Conservation (phyloP, 2,113 vertebrate genomes). For the Oriolus oriolus region DNA sequence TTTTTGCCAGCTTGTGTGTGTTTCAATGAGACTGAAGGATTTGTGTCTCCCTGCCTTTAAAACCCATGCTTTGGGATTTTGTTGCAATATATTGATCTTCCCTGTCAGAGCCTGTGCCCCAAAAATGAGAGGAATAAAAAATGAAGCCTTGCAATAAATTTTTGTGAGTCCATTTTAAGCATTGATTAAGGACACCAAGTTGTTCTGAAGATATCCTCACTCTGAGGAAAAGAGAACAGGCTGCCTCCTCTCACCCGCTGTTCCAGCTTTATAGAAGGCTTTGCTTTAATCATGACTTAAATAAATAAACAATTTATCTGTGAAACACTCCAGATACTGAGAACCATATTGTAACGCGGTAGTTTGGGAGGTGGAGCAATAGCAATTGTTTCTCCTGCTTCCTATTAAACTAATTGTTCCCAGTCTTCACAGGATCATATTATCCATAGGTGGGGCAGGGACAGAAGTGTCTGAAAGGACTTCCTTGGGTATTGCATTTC, state of each 20-base stretch:
- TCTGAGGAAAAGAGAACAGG: background rate
- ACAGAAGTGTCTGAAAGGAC: background rate
- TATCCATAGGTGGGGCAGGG: background rate
- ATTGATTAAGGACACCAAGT: background rate
- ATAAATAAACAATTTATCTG: conserved; percentile 4
- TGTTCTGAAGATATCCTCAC: background rate
- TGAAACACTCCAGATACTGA: conserved; percentile 29
- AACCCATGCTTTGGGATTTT: background rate
- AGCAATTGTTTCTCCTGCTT: conserved; percentile 26
- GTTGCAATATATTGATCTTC: background rate
- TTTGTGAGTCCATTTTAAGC: background rate
- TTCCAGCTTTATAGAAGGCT: background rate
- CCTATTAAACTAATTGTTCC: conserved; percentile 17
- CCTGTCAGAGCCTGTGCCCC: background rate
- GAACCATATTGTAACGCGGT: background rate
- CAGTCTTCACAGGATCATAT: background rate
- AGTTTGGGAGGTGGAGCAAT: conserved; percentile 6
- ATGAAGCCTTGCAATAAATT: background rate
- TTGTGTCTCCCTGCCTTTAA: accelerated
- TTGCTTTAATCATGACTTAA: conserved; percentile 15
- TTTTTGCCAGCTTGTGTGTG: background rate
- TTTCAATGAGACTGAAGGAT: background rate
- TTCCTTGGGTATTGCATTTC: background rate
- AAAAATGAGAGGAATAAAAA: background rate
- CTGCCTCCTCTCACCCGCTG: background rate